phyloP scores from a whole-genome alignment of 2,113 vertebrate species.

The Bucco capensis region DNA sequence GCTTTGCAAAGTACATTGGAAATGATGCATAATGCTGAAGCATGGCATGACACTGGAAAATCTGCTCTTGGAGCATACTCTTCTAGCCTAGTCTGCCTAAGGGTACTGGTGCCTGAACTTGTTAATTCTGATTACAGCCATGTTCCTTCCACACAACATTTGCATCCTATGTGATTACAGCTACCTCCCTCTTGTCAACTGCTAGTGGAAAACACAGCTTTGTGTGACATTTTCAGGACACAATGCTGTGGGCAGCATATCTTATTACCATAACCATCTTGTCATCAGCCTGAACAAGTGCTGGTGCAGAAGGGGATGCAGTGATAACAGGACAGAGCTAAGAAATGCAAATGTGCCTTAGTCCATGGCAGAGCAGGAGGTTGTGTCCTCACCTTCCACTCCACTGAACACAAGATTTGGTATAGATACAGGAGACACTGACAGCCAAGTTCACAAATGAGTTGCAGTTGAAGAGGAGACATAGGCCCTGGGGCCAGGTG shows the following conservation, averaged over 20 bases:
- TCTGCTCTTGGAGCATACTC: not conserved
- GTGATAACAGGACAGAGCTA: not conserved
- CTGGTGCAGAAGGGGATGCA: fast-evolving
- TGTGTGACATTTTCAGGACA: not conserved
- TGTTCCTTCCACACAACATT: not conserved
- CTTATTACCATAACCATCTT: not conserved
- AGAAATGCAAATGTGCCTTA: not conserved
- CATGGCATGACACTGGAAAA: fast-evolving
- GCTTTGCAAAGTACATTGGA: not conserved
- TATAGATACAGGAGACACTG: not conserved
- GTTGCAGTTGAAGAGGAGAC: not conserved
- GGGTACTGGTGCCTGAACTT: not conserved
- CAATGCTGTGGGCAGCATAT: not conserved
- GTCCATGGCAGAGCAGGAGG: not conserved
- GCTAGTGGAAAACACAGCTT: not conserved
- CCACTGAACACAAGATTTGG: fast-evolving
- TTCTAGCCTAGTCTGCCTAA: not conserved
- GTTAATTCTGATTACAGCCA: not conserved
- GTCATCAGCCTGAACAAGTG: not conserved
- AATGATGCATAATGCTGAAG: not conserved
- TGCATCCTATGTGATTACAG: not conserved
- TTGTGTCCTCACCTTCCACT: not conserved
- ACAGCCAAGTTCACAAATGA: not conserved
- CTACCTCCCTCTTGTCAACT: not conserved
- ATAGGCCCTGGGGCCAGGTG: too few species aligned